Base-by-base conservation (phyloP, 2,888 invertebrate genomes). In the Sinhomidia bicolor region DNA sequence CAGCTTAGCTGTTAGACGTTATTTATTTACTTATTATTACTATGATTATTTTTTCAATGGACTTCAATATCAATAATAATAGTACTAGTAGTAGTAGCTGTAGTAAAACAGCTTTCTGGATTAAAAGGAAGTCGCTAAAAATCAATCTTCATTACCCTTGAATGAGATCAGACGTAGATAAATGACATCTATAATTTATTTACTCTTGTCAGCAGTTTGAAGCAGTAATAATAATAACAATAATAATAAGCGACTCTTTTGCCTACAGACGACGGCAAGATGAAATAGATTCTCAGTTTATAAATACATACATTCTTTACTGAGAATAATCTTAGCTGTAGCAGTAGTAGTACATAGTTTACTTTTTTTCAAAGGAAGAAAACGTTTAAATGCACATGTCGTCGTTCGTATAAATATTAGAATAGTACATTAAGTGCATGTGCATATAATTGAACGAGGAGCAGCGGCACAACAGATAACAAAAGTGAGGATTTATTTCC, bases 161-260 rank as follows among this genome's bases (percentile, higher is more conserved):
- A 85, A 85, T 79, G 54, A 54, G 79, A 85, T 79, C 17, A 41
- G 79, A 85, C 85, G 32, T 12, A 36, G 85, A 85, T 85, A 85
- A 85, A 85, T 85, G 76, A 62, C 29, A n/a, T 14, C 26, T 65
- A 65, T 65, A 65, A 65, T 32, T 65, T 32, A 65, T 54, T 81
- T 62, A n/a, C n/a, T n/a, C n/a, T 36, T 32, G 29, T 68, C 6
- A 20, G 17, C 41, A n/a, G n/a, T 60, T 41, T 79, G 41, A 60
- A 60, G 36, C n/a, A 20, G 71, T 5, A n/a, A 57, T 57, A 57
- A 57, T 57, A 57, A 14, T 47, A 47, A 47, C 10, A 60, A 9
- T 23, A 23, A 26, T 10, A 60, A 60, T 26, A 26, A 32, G 4
- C 36, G 65, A 5, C 65, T 60, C 10, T n/a, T n/a, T n/a, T n/a